Conservation (phyloP, 2,113 vertebrate species). For the Lophotis ruficrista region DNA sequence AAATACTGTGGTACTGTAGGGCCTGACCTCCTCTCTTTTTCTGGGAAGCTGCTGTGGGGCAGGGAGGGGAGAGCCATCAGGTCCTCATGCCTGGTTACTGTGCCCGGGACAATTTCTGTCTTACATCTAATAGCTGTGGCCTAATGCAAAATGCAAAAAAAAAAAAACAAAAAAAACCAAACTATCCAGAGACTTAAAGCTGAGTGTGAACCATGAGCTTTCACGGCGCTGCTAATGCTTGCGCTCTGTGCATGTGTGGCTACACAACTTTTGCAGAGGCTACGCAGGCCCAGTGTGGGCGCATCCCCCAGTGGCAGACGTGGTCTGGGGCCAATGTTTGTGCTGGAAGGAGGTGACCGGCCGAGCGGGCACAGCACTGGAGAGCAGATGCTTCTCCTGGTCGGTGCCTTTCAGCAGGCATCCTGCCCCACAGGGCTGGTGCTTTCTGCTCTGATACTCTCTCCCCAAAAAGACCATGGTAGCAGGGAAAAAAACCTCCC, state of each 20-base stretch:
- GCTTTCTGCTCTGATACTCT: neutral
- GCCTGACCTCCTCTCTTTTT: neutral
- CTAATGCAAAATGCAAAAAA: neutral
- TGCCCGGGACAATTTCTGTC: neutral
- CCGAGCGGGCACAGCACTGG: fast-evolving
- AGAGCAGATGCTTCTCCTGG: neutral
- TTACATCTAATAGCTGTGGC: neutral
- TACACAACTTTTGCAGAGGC: neutral
- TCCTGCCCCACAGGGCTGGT: neutral
- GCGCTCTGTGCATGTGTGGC: neutral
- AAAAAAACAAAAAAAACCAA: too few relatives aligned
- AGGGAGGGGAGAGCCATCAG: neutral
- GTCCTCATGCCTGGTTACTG: neutral
- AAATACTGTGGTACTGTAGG: neutral
- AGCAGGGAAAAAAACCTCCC: neutral
- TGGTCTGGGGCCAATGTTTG: neutral
- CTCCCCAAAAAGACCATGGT: neutral
- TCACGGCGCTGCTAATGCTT: neutral
- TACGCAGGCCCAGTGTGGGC: neutral
- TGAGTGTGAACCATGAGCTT: neutral
- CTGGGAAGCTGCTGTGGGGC: neutral
- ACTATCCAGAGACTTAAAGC: neutral
- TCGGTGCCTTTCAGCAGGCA: neutral
- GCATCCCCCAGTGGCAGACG: neutral
- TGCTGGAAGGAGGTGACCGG: neutral